Conservation (phyloP, 2,113 vertebrate species). For the Stigmatopora nigra region DNA sequence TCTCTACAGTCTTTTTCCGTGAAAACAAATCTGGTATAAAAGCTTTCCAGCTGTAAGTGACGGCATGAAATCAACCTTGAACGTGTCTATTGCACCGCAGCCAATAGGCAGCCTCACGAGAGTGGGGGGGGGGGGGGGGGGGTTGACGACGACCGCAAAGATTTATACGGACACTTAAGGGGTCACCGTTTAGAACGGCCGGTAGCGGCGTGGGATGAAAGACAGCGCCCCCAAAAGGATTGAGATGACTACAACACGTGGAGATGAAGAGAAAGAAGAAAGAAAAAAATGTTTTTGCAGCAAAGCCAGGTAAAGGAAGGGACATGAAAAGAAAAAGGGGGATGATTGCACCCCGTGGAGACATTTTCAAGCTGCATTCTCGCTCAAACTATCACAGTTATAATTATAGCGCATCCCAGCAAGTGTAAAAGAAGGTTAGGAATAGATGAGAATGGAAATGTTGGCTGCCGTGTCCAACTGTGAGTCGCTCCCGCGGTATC, state of each 20-base stretch:
- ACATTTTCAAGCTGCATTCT: background rate
- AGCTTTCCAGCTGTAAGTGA: background rate
- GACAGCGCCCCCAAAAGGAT: constrained; percentile 36
- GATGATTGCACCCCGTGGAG: background rate
- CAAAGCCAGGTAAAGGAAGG: no score
- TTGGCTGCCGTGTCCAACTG: constrained; percentile 17
- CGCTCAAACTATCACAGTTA: background rate
- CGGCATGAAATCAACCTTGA: constrained; percentile 14
- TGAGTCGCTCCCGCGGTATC: constrained; percentile 21
- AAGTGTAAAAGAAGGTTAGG: background rate
- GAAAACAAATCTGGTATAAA: background rate
- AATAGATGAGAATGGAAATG: constrained; percentile 20
- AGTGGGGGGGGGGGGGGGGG: no score
- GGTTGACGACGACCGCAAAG: constrained; percentile 29
- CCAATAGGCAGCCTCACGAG: constrained; percentile 28
- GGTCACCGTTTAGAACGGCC: constrained; percentile 39
- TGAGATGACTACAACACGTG: constrained; percentile 14
- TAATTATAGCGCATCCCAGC: background rate
- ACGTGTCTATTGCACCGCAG: constrained; percentile 29
- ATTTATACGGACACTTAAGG: constrained; percentile 53
- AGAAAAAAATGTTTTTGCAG: no score
- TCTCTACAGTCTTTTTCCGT: no score
- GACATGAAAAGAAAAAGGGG: background rate
- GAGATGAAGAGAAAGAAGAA: background rate
- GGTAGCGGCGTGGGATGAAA: constrained; percentile 34